Base-by-base conservation (phyloP, 2,888 invertebrate species). In the Mesorhabditis belari region DNA sequence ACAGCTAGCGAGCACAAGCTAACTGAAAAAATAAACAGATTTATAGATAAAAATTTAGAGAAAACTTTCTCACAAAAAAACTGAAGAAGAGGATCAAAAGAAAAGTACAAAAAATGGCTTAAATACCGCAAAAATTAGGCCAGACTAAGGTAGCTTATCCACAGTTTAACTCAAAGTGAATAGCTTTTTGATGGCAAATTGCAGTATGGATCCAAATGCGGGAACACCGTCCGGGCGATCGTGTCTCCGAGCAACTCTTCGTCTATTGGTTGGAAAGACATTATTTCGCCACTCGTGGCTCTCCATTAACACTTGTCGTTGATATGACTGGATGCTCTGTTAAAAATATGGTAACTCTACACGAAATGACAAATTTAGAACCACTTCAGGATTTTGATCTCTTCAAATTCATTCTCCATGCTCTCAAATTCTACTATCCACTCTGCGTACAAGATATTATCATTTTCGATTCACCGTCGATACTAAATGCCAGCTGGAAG, bases 251-350 rank as follows among this genome's bases (percentile, higher is more conserved):
- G 58, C 63, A 69, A 29, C 64, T 74, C 25, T 70, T 79, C 51
- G 67, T 71, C 28, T 79, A 72, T 66, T 79, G 79, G 79, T 62
- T 79, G 49, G 79, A 79, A 55, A 61, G 70, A 19, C 76, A 79
- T 61, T 68, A 64, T 29, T 68, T 68, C 64, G 70, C 72, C 24
- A 69, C 72, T n/a, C 75, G 70, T n/a, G 59, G 65, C 57, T 65
- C 62, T 9, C 73, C 72, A 27, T 28, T 79, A 19, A 66, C 72
- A 4, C 55, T 79, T 25, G 60, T 79, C 25, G 67, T 79, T 27
- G 73, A 79, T 62, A 72, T 79, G 72, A 66, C 62, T 44, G 62
- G 64, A 3, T 67, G 71, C 5, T 70, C 70, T 23, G 59, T 72
- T 6, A 70, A 70, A 51, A 71, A 77, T 62, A 75, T 77, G 76